phyloP scores from a whole-genome alignment of 2,797 vertebrate species.

The Gymnoscopelus microlampas region DNA sequence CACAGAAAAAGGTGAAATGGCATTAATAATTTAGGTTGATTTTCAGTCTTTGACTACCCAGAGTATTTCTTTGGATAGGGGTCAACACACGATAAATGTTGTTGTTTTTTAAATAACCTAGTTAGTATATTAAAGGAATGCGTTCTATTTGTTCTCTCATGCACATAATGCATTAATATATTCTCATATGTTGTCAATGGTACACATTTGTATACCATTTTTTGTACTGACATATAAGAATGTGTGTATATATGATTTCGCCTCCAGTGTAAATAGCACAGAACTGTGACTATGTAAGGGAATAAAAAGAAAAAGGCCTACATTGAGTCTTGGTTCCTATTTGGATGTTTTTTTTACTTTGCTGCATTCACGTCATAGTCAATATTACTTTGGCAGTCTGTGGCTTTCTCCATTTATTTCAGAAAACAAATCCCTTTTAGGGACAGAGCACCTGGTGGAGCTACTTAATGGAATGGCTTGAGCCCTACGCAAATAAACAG shows the following conservation, averaged over 20 bases:
- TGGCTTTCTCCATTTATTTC: constrained; percentile 76
- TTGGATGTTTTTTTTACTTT: constrained; percentile 60
- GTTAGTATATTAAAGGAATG: neutral
- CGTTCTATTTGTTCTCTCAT: neutral
- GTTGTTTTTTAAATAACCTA: neutral
- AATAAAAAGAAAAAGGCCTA: constrained; percentile 40
- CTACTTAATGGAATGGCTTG: constrained; percentile 93
- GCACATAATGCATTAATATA: neutral
- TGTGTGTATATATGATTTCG: neutral
- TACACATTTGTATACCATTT: constrained; percentile 6
- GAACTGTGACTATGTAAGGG: constrained; percentile 39
- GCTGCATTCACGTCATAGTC: constrained; percentile 63
- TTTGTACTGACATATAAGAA: neutral
- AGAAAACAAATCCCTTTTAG: constrained; percentile 83
- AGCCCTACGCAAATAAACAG: constrained; percentile 97
- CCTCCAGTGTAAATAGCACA: constrained; percentile 20
- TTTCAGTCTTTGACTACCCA: constrained; percentile 44
- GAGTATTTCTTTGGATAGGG: constrained; percentile 10
- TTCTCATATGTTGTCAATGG: constrained; percentile 21
- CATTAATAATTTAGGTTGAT: constrained; percentile 58
- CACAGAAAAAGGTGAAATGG: constrained; percentile 53
- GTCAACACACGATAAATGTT: neutral
- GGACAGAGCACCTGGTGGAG: constrained; percentile 85
- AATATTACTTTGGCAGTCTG: constrained; percentile 71
- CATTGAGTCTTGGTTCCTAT: constrained; percentile 42